These are phyloP conservation scores for Arbacia lixula DNA, from an alignment of 53 echinoderm and acorn worm genomes.

Conservation along the genomic window DNA sequence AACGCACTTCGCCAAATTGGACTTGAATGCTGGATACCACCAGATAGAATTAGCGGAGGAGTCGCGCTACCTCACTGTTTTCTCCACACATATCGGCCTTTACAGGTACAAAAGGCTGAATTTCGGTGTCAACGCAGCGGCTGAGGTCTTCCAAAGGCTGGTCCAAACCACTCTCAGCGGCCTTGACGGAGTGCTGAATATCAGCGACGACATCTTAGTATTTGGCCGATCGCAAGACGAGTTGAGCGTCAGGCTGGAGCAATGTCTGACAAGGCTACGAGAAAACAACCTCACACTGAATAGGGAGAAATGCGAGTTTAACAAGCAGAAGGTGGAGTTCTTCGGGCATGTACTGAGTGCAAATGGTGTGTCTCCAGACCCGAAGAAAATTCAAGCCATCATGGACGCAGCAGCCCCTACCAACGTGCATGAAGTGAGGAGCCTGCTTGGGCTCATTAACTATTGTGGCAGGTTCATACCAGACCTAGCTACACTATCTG, in stretches of 20 bases:
- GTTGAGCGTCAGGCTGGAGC: too few species aligned
- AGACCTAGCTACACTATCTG: conserved; percentile 38
- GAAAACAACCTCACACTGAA: too few species aligned
- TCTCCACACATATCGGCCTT: conserved; percentile 72
- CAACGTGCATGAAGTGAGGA: too few species aligned
- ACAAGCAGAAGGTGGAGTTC: too few species aligned
- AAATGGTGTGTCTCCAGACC: too few species aligned
- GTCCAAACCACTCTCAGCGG: conserved; percentile 61
- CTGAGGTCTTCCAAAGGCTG: conserved; percentile 68
- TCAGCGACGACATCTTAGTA: too few species aligned
- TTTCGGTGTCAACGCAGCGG: conserved; percentile 75
- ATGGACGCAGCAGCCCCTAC: too few species aligned
- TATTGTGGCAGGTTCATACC: conserved; percentile 58
- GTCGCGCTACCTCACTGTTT: conserved; percentile 65
- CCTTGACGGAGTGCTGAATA: conserved; percentile 62
- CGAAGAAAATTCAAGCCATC: too few species aligned
- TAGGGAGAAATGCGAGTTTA: too few species aligned
- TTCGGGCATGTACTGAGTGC: too few species aligned
- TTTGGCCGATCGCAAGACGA: too few species aligned
- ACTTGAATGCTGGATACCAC: conserved; percentile 64
- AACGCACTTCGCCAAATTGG: conserved; percentile 56
- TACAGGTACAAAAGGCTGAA: conserved; percentile 65
- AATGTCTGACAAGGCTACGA: too few species aligned
- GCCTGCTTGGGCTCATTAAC: conserved; percentile 58
- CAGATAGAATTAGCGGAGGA: conserved; percentile 57